Conservation (phyloP, 2,888 invertebrate genomes). For the Blastobasis lacticolella region DNA sequence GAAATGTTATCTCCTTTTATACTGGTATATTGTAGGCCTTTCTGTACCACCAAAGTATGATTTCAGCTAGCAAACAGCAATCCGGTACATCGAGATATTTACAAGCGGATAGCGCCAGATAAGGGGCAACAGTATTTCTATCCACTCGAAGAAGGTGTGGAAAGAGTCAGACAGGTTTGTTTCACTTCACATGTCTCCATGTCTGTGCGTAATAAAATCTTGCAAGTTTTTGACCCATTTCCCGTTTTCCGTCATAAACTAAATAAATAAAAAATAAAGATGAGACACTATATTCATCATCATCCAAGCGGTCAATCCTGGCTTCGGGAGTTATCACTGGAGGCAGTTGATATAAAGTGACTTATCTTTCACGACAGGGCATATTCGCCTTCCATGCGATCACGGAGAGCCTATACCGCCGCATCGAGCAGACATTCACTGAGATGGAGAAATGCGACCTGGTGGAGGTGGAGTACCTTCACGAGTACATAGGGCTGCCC, state of each 20-base stretch:
- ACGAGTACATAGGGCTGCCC: slow-evolving; percentile 38
- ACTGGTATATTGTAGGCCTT: background rate
- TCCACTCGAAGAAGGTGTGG: slow-evolving; percentile 48
- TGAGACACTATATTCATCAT: background rate
- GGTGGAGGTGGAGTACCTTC: slow-evolving; percentile 56
- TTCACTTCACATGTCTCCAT: background rate
- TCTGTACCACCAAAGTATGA: background rate
- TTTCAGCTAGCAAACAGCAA: slow-evolving; percentile 34
- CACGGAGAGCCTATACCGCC: slow-evolving; percentile 57
- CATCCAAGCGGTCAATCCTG: background rate
- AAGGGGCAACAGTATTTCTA: slow-evolving; percentile 45
- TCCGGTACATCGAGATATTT: slow-evolving; percentile 33
- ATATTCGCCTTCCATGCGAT: slow-evolving; percentile 69
- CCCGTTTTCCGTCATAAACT: background rate
- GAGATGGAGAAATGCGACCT: slow-evolving; percentile 75
- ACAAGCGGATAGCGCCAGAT: slow-evolving; percentile 44
- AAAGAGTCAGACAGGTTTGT: slow-evolving; percentile 45
- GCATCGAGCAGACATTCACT: slow-evolving; percentile 67
- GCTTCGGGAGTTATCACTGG: background rate
- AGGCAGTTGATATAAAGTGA: background rate
- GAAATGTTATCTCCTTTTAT: background rate
- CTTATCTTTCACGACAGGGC: slow-evolving; percentile 33
- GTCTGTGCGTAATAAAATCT: background rate
- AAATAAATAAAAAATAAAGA: background rate
- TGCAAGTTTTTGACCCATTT: background rate